These are phyloP conservation scores for Dromas ardeola DNA, from an alignment of 2,113 vertebrate genomes.

Conservation along the genomic window DNA sequence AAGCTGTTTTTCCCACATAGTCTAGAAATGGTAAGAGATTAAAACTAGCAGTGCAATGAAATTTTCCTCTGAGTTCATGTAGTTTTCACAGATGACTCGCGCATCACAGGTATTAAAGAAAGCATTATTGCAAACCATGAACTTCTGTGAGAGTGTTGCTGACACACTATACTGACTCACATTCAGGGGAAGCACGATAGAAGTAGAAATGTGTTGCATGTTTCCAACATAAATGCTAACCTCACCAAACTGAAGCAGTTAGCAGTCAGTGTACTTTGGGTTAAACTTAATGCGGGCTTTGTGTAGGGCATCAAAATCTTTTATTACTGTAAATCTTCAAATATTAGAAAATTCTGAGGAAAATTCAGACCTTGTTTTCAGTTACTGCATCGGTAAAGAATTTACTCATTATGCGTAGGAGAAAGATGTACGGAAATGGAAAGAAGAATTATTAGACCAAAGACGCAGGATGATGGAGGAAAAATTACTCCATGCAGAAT, in stretches of 20 bases:
- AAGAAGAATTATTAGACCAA: slow-evolving; percentile 94
- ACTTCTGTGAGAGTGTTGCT: not conserved
- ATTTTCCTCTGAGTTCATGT: not conserved
- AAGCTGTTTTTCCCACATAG: not conserved
- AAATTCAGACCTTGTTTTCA: not conserved
- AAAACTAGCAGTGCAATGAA: not conserved
- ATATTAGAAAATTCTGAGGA: not conserved
- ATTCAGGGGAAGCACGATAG: too few species aligned
- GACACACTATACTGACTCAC: not conserved
- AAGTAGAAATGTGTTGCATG: not conserved
- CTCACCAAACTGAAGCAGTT: not conserved
- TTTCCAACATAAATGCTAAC: not conserved
- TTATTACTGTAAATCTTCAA: not conserved
- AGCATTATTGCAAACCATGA: not conserved
- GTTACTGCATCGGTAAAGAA: not conserved
- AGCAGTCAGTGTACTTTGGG: not conserved
- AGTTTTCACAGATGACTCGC: not conserved
- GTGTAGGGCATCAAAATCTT: not conserved
- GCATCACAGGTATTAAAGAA: not conserved
- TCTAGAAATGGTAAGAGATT: not conserved
- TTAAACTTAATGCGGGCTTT: not conserved
- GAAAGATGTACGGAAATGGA: slow-evolving; percentile 98
- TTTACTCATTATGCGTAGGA: slow-evolving; percentile 73
- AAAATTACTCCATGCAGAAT: slow-evolving; percentile 94
- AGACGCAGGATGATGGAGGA: slow-evolving; percentile 98